Base-by-base conservation (phyloP, 2,888 invertebrate genomes). In the Spilosoma lubricipeda region DNA sequence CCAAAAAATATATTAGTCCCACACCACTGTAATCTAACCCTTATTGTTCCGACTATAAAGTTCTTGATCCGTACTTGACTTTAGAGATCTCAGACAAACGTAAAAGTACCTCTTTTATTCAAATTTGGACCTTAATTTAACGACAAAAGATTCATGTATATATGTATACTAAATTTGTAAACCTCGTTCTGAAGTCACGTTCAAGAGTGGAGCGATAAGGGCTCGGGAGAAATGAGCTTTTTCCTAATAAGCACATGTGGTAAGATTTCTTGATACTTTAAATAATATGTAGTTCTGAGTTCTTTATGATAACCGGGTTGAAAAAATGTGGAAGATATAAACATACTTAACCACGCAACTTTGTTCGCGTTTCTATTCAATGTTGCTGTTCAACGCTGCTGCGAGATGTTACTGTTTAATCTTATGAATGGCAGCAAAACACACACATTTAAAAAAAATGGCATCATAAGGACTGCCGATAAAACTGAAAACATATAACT, bases 191-290 rank as follows among this genome's bases (percentile, higher is more conserved):
- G 84, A 83, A 91, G 90, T 88, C 90, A 90, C 90, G 89, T 90
- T 84, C 86, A 88, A 84, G 84, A 88, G 86, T 82, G 80, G 76
- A 79, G 80, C 88, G 91, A 93, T 92, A 93, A 93, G 90, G 88
- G 83, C 84, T 76, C 83, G 89, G 92, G 92, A 93, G 88, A 91
- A 92, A 93, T 91, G 88, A 87, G 85, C 82, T 84, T 88, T 89
- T 87, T 87, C 33, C 33, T n/a, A 48, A 45, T 30, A 71, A 45
- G 7, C 33, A 33, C 45, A 33, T 33, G 71, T 65, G 59, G 36
- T 33, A 33, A 36, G n/a, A 15, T 64, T 70, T 30, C 48, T 33
- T 33, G 15, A 42, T 45, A 15, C 30, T 56, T 70, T 59, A 59
- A 59, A 70, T 36, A 71, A 20, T 68, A 67, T 45, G 18, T 67